A percentile compares a stretch with the other conserved stretches of the same genome.
These are phyloP conservation scores for Rhagologus leucostigma DNA, from an alignment of 2,113 vertebrate species.

Conservation along the genomic window DNA sequence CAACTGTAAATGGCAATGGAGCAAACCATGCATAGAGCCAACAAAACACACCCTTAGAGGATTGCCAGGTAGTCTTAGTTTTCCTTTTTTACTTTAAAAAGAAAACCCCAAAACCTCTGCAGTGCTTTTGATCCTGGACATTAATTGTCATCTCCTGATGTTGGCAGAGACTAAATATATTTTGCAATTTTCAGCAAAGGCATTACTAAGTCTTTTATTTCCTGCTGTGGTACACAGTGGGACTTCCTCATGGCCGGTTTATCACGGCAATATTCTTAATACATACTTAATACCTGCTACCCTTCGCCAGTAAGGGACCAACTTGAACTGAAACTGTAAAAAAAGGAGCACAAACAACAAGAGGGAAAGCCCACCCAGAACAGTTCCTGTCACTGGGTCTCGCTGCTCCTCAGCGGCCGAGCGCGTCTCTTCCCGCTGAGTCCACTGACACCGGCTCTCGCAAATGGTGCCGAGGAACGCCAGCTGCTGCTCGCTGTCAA, in stretches of 20 bases:
- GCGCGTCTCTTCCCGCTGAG: not conserved
- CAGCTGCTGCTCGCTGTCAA: slow-evolving; percentile 72
- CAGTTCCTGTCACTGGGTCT: not conserved
- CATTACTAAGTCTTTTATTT: not conserved
- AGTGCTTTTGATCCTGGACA: not conserved
- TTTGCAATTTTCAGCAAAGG: not conserved
- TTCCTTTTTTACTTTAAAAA: not conserved
- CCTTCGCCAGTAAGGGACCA: not conserved
- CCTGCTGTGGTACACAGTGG: not conserved
- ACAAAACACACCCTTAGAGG: not conserved
- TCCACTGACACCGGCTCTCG: slow-evolving; percentile 23
- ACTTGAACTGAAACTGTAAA: not conserved
- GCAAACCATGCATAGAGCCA: not conserved
- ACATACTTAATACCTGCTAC: not conserved
- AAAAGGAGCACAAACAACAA: not conserved
- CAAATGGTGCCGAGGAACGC: slow-evolving; percentile 58
- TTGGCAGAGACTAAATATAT: fast-evolving
- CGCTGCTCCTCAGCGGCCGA: not conserved
- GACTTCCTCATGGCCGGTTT: not conserved
- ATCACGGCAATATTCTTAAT: not conserved
- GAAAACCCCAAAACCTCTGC: fast-evolving
- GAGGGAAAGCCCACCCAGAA: slow-evolving; percentile 51
- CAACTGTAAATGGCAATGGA: not conserved
- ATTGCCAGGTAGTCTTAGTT: not conserved
- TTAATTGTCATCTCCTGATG: not conserved